Evolutionary conservation across 2,888 invertebrate species (phyloP).

Genomic region (Drosophila setosimentum): DNA sequence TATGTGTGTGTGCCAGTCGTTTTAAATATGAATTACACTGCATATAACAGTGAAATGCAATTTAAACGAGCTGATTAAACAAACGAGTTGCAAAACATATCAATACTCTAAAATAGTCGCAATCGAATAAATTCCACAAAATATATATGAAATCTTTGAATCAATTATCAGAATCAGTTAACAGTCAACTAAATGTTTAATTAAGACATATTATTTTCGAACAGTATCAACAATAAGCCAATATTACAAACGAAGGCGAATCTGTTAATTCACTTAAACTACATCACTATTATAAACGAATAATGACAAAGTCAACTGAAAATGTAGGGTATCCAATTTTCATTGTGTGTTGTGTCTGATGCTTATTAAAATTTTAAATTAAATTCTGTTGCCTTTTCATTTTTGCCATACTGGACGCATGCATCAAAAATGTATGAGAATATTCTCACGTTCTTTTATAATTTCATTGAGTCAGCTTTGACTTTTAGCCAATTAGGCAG

Average conservation of each 20-base stretch:
- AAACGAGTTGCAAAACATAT: slow-evolving; percentile 19
- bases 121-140: background rate
- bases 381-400: slow-evolving; percentile 20
- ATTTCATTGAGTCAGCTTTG: slow-evolving; percentile 1
- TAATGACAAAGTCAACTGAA: no score
- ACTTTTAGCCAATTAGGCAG: background rate
- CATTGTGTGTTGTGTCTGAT: background rate
- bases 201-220: background rate
- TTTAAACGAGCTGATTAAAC: slow-evolving; percentile 52
- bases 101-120: slow-evolving; percentile 10
- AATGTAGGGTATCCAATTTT: slow-evolving; percentile 15
- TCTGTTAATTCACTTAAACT: background rate
- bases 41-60: slow-evolving; percentile 59
- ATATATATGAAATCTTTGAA: background rate
- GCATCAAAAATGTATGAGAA: slow-evolving; percentile 25
- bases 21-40: slow-evolving; percentile 67
- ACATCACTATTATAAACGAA: background rate
- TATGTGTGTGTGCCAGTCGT: slow-evolving; percentile 10
- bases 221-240: background rate
- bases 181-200: background rate
- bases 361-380: slow-evolving; percentile 13
- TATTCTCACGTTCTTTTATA: slow-evolving; percentile 7
- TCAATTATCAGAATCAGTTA: background rate
- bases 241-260: no score
- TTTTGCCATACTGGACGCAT: background rate